A percentile compares a stretch with the other conserved stretches of the same genome.
These are phyloP conservation scores for Limnephilus lunatus DNA, from an alignment of 2,888 invertebrate species.

Conservation along the genomic window DNA sequence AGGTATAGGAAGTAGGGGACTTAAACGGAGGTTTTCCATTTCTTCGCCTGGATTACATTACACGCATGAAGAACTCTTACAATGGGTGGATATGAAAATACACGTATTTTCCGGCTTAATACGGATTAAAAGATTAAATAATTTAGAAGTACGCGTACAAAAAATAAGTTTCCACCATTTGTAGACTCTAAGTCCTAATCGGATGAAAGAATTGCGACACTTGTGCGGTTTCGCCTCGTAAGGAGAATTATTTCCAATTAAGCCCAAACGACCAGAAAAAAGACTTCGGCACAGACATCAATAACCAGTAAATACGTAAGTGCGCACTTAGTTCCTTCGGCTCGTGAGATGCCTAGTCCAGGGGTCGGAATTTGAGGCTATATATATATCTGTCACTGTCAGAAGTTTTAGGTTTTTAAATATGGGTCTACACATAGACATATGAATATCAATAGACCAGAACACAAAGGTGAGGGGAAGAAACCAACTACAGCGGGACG, in stretches of 20 bases:
- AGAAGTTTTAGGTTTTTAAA: too few species aligned
- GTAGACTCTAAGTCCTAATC: not conserved
- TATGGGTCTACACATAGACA: too few species aligned
- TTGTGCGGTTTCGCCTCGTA: slow-evolving; percentile 8
- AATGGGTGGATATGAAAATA: not conserved
- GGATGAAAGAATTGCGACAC: not conserved
- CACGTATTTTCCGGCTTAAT: not conserved
- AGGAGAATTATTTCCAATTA: slow-evolving; percentile 20
- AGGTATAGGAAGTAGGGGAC: too few species aligned
- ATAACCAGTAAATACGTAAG: not conserved
- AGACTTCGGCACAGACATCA: not conserved
- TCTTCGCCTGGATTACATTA: not conserved
- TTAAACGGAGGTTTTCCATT: not conserved
- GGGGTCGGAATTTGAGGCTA: too few species aligned
- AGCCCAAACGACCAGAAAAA: slow-evolving; percentile 13
- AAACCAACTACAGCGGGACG: too few species aligned
- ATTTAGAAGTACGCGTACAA: not conserved
- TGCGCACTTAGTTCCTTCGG: not conserved
- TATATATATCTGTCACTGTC: too few species aligned
- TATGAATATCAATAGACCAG: too few species aligned
- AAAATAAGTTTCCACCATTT: not conserved
- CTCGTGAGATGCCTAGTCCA: not conserved
- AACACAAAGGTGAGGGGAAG: too few species aligned
- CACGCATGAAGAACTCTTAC: not conserved
- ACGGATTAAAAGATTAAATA: not conserved